These are phyloP conservation scores for Heliothis virescens DNA, from an alignment of 1,140 invertebrate genomes.

Conservation along the genomic window DNA sequence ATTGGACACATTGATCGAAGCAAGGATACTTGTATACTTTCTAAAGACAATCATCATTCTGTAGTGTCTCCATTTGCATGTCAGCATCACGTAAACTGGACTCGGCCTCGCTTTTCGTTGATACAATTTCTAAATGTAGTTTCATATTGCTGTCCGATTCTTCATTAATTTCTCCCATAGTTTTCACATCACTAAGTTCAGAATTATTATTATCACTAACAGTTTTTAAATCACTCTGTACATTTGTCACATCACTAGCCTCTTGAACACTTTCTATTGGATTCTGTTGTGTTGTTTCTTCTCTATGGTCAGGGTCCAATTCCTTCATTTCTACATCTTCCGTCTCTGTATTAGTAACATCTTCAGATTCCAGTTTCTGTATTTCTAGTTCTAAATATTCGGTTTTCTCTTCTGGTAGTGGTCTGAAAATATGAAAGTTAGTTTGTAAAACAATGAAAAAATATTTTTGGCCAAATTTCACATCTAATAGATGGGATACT, in stretches of 20 bases:
- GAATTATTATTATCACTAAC: too few relatives aligned
- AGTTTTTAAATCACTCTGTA: not conserved
- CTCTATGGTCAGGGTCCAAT: not conserved
- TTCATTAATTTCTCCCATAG: not conserved
- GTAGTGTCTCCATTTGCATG: not conserved
- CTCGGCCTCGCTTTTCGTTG: not conserved
- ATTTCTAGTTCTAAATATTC: not conserved
- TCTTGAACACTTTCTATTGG: not conserved
- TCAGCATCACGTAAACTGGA: not conserved
- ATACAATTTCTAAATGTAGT: constrained; percentile 26
- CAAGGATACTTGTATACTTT: not conserved
- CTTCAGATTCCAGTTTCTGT: not conserved
- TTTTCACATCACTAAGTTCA: not conserved
- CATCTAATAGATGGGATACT: too few relatives aligned
- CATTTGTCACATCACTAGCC: not conserved
- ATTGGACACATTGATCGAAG: too few relatives aligned
- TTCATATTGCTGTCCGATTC: constrained; percentile 16
- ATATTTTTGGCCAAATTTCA: not conserved
- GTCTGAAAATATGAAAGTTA: constrained; percentile 21
- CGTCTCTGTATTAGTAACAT: not conserved
- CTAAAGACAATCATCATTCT: constrained; percentile 20
- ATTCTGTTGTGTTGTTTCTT: not conserved
- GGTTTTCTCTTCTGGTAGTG: constrained; percentile 14
- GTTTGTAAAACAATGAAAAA: too few relatives aligned
- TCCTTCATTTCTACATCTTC: constrained; percentile 26